phyloP scores from a whole-genome alignment of 2,888 invertebrate species.

The Opisthograptis luteolata region DNA sequence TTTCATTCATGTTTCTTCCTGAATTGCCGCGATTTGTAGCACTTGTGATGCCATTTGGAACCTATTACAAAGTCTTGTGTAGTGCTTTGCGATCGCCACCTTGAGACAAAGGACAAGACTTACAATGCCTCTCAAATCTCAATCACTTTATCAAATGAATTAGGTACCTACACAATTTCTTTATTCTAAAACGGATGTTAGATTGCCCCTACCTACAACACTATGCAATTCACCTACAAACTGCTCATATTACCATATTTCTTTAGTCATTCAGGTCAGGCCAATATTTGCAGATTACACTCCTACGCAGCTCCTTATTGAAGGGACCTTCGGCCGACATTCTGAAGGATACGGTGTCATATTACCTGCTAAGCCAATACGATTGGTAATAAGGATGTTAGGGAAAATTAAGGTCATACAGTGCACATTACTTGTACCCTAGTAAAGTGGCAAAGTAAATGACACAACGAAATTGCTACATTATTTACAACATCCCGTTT shows the following conservation, averaged over 20 bases:
- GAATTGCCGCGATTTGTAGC: no score
- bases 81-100: no score
- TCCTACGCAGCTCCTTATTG: constrained; percentile 57
- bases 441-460: no score
- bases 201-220: constrained; percentile 13
- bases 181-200: constrained; percentile 1
- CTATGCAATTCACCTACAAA: constrained; percentile 21
- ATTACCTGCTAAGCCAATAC: background rate
- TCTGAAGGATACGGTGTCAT: constrained; percentile 18
- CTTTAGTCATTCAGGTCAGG: constrained; percentile 67
- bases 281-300: constrained; percentile 51
- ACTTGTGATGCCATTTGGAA: no score
- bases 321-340: constrained; percentile 47
- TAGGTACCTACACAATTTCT: background rate
- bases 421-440: no score
- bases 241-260: constrained; percentile 52
- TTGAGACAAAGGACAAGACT: no score
- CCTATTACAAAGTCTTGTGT: no score
- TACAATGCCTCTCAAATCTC: no score
- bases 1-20: no score
- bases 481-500: no score
- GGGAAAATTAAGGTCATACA: background rate
- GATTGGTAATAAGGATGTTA: background rate
- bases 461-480: no score
- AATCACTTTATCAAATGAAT: background rate